Evolutionary conservation across 2,797 vertebrate species (phyloP).

Genomic region (Buceros bicornis): DNA sequence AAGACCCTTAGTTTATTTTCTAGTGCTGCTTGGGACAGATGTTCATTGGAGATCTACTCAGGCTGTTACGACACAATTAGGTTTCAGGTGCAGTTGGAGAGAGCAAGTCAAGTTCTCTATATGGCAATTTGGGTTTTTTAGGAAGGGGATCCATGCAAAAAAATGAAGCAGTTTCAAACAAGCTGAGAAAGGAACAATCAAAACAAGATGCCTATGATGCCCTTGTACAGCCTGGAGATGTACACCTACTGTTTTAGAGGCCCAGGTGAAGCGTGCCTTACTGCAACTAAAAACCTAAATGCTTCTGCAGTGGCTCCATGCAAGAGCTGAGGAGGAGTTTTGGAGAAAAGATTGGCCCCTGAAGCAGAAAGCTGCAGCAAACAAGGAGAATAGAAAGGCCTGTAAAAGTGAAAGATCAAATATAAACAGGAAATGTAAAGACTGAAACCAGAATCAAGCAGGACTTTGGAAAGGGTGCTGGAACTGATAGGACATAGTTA

Average conservation of each 20-base stretch:
- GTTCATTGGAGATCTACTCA: neutral
- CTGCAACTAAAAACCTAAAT: neutral
- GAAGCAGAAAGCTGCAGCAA: neutral
- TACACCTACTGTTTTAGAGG: neutral
- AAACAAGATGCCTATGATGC: neutral
- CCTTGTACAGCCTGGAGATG: neutral
- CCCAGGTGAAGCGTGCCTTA: neutral
- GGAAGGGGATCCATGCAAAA: neutral
- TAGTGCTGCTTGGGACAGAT: neutral
- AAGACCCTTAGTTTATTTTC: neutral
- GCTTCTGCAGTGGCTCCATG: neutral
- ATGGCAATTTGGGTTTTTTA: neutral
- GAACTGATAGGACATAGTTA: neutral
- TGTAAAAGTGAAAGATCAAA: neutral
- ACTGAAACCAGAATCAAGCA: neutral
- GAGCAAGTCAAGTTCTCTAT: neutral
- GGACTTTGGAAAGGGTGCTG: neutral
- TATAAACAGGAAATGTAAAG: neutral
- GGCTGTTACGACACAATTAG: neutral
- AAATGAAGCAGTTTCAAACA: neutral
- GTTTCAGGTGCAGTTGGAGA: neutral
- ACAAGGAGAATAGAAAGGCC: neutral
- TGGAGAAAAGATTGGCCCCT: neutral
- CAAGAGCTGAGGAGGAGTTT: neutral
- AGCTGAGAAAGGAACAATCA: neutral